Conservation (phyloP, 1,140 invertebrate genomes). For the Sarcophaga bullata region DNA sequence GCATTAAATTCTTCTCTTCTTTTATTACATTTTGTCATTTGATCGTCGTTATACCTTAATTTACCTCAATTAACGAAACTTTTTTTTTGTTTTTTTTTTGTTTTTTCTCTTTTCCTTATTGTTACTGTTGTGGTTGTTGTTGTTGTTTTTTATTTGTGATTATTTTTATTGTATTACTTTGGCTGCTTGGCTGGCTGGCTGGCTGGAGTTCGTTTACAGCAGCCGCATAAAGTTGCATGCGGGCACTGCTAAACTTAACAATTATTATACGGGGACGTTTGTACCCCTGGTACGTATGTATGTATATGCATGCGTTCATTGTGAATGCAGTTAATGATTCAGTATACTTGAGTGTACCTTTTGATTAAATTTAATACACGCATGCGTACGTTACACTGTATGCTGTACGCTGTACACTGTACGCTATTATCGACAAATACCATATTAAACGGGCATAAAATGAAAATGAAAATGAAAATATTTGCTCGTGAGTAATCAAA, state of each 20-base stretch:
- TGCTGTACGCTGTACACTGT: background rate
- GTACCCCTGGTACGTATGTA: background rate
- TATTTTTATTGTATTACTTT: too few relatives aligned
- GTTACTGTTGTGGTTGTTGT: background rate
- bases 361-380: background rate
- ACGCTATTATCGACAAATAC: too few relatives aligned
- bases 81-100: background rate
- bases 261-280: background rate
- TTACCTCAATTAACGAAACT: slow-evolving; percentile 65
- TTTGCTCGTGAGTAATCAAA: background rate
- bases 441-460: too few relatives aligned
- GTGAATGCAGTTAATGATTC: background rate
- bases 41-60: slow-evolving; percentile 63
- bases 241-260: background rate
- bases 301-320: background rate
- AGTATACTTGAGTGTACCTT: background rate
- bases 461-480: too few relatives aligned
- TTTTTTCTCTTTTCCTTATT: too few relatives aligned
- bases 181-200: background rate
- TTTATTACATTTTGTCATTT: slow-evolving; percentile 49
- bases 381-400: background rate
- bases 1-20: background rate
- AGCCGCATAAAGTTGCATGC: slow-evolving; percentile 28
- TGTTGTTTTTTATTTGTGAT: background rate
- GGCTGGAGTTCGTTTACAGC: slow-evolving; percentile 1